Evolutionary conservation across 2,113 vertebrate genomes (phyloP), one percentile per base, ranked within the genome.

Genomic region (Cyphomyrus plagiostoma): DNA sequence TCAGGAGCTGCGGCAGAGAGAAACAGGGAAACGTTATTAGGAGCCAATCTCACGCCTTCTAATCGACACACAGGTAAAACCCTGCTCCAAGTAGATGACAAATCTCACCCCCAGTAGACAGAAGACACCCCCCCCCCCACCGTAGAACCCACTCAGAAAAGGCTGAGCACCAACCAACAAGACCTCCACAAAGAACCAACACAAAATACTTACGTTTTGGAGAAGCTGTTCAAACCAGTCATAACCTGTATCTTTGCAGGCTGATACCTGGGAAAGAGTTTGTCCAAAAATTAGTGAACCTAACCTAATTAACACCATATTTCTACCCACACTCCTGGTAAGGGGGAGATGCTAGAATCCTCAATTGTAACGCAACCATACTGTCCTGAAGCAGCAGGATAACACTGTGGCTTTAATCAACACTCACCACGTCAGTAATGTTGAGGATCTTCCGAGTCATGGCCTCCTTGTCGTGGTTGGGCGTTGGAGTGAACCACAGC

Each of bases 171-270:
- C 26, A 39, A 26, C 39, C 35, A 82, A 30, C 35, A 19, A 23
- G 5, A 23, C 21, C 46, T n/a, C 42, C 46, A 48, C 23, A 26
- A 50, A 86, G 13, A 86, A 70, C 39, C 10, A 88, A 21, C 17
- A 4, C 0, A 9, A 39, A 52, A 9, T 49, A 95, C 97, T 97
- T 94, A 99, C 98, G 90, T 99, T 99, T 92, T 98, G 98, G 95
- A 99, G 98, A 92, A 99, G 97, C 88, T 99, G 98, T 90, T 99
- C 98, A 94, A 99, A 99, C 98, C 98, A 99, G 93, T 99, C 98
- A 93, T 99, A 99, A 17, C 98, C 98, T 83, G 98, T 99, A 96
- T 99, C 98, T 97, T 95, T 96, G 94, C 98, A 99, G 8, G 98
- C 98, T 92, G 98, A 96, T 89, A 99, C 98, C 98, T 99, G 50